Evolutionary conservation across 2,113 vertebrate genomes (phyloP).

Genomic region (Lonchura striata): DNA sequence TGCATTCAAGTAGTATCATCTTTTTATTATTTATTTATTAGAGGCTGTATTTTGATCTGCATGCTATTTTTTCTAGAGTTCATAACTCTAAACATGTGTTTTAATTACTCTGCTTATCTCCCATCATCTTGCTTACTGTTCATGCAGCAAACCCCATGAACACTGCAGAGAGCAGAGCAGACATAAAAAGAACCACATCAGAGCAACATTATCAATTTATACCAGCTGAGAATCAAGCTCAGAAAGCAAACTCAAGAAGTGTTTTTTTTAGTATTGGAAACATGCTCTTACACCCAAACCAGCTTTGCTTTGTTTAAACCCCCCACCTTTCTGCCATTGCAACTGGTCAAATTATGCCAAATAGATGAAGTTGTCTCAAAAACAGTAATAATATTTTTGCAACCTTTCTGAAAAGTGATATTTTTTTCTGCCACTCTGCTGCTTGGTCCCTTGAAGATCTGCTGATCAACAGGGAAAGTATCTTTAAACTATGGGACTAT

Average conservation of each 20-base stretch:
- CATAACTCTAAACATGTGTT: neutral
- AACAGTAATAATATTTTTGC: neutral
- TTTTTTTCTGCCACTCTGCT: neutral
- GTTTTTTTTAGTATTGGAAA: neutral
- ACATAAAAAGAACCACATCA: neutral
- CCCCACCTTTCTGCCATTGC: neutral
- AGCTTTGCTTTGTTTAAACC: neutral
- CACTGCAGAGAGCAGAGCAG: neutral
- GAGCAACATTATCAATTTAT: neutral
- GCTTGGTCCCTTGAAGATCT: neutral
- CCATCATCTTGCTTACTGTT: neutral
- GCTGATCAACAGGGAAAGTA: neutral
- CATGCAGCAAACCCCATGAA: fast-evolving
- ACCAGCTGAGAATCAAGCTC: neutral
- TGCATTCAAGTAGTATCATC: neutral
- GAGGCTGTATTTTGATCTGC: neutral
- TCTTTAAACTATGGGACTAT: fast-evolving
- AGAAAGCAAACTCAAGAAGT: neutral
- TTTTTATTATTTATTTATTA: neutral
- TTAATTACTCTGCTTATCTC: neutral
- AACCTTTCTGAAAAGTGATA: neutral
- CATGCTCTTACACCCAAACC: neutral
- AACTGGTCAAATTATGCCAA: neutral
- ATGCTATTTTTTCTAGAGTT: neutral
- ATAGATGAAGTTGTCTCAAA: neutral